Evolutionary conservation across 2,797 vertebrate genomes (phyloP).

Genomic region (Typhlichthys eigenmanni): DNA sequence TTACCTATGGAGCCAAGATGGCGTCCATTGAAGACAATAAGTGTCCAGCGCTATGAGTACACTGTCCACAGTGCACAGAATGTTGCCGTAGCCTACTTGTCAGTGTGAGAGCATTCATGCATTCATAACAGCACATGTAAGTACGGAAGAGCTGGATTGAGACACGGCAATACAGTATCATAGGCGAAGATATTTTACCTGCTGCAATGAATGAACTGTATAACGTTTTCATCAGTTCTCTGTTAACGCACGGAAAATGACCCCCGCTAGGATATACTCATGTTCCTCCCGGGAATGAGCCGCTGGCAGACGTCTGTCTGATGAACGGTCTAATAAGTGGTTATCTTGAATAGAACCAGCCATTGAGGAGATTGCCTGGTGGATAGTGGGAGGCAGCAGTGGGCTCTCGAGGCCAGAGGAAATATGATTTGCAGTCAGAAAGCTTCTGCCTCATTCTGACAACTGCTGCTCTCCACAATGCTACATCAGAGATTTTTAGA

Average conservation of each 20-base stretch:
- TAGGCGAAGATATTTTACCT: slow-evolving; percentile 43
- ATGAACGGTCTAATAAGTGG: slow-evolving; percentile 61
- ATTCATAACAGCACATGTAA: no score
- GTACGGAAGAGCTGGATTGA: no score
- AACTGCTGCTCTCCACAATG: slow-evolving; percentile 59
- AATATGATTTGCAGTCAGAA: slow-evolving; percentile 57
- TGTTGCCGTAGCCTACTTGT: no score
- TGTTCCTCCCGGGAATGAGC: slow-evolving; percentile 40
- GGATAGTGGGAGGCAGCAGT: slow-evolving; percentile 50
- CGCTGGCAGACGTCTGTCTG: slow-evolving; percentile 51
- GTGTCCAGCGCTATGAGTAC: no score
- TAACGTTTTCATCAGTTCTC: slow-evolving; percentile 48
- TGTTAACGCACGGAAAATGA: not conserved
- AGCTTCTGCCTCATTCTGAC: slow-evolving; percentile 58
- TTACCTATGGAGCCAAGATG: no score
- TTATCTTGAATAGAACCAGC: slow-evolving; percentile 56
- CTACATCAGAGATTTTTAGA: slow-evolving; percentile 28
- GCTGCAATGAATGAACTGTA: slow-evolving; percentile 42
- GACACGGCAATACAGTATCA: slow-evolving; percentile 7
- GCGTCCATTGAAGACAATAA: no score
- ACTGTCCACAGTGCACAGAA: no score
- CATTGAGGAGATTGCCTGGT: slow-evolving; percentile 46
- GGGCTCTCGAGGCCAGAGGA: slow-evolving; percentile 55
- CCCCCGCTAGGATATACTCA: slow-evolving; percentile 55
- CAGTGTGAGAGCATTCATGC: no score